Conservation (phyloP, 2,888 invertebrate species). For the Artemia sinica region DNA sequence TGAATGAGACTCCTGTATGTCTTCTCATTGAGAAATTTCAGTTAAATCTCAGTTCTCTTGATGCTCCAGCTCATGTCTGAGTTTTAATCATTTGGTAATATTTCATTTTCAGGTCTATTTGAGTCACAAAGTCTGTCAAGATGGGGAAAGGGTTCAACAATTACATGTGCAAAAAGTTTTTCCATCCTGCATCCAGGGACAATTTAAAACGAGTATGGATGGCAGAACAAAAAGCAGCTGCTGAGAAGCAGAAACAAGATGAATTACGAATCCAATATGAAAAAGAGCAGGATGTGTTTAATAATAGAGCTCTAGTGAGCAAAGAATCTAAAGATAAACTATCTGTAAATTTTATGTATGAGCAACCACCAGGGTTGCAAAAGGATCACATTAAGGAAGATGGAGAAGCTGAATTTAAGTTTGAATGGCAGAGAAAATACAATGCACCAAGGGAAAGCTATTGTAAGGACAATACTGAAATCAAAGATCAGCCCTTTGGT, state of each 20-base stretch:
- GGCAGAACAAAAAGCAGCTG: conserved; percentile 95
- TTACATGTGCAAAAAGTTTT: conserved; percentile 99
- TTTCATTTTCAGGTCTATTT: not conserved
- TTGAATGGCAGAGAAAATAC: conserved; percentile 98
- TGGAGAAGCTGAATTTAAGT: conserved; percentile 91
- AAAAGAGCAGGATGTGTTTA: conserved; percentile 94
- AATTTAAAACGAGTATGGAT: conserved; percentile 98
- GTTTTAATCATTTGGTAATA: too few relatives aligned
- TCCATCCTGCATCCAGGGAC: conserved; percentile 95
- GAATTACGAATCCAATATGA: conserved; percentile 91
- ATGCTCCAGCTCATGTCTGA: too few relatives aligned
- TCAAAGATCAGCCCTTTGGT: conserved; percentile 94
- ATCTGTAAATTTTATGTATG: conserved; percentile 97
- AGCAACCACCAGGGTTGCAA: conserved; percentile 91
- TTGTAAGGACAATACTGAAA: conserved; percentile 91
- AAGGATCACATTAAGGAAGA: conserved; percentile 78
- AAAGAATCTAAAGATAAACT: conserved; percentile 96
- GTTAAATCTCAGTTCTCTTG: too few relatives aligned
- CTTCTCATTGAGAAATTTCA: too few relatives aligned
- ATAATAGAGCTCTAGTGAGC: conserved; percentile 89
- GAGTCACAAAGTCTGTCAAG: conserved; percentile 31
- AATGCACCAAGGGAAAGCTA: conserved; percentile 95
- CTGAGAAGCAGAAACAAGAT: conserved; percentile 93
- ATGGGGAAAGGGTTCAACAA: conserved; percentile 99
- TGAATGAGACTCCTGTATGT: too few relatives aligned